These are phyloP conservation scores for Diceros bicornis DNA, from an alignment of 2,797 vertebrate species.

Conservation along the genomic window DNA sequence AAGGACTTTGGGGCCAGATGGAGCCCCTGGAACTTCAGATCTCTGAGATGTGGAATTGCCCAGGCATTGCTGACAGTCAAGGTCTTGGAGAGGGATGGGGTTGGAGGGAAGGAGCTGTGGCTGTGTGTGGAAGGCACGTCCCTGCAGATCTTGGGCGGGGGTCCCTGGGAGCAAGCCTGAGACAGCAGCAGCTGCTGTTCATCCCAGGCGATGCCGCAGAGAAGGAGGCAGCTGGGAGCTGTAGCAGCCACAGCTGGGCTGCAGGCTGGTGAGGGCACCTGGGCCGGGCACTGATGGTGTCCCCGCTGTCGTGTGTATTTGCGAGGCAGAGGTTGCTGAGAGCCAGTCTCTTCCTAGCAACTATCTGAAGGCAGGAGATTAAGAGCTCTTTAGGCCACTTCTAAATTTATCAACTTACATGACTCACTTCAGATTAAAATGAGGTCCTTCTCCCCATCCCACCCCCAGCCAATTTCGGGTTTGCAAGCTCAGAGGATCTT, in stretches of 20 bases:
- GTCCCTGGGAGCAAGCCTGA: neutral
- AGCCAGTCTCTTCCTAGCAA: slow-evolving; percentile 12
- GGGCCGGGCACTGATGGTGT: accelerated
- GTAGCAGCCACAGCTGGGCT: neutral
- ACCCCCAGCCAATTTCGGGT: slow-evolving; percentile 54
- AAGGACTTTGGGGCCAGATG: neutral
- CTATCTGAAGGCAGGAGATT: slow-evolving; percentile 71
- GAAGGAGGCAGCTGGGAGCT: neutral
- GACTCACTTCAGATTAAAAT: slow-evolving; percentile 79
- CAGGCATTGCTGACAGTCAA: neutral
- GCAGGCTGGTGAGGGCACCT: neutral
- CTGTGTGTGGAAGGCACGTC: neutral
- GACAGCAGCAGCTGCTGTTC: neutral
- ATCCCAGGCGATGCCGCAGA: neutral
- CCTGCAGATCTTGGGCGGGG: neutral
- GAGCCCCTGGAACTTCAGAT: neutral
- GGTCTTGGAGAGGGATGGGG: neutral
- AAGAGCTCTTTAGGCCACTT: slow-evolving; percentile 82
- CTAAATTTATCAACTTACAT: slow-evolving; percentile 75
- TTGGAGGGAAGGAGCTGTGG: neutral
- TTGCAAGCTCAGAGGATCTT: slow-evolving; percentile 68
- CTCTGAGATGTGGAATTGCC: neutral
- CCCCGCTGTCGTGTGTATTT: neutral
- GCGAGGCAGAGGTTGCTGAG: neutral
- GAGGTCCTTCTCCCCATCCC: slow-evolving; percentile 49